phyloP scores from a whole-genome alignment of 2,888 invertebrate species.

The Netelia fuscicornis region DNA sequence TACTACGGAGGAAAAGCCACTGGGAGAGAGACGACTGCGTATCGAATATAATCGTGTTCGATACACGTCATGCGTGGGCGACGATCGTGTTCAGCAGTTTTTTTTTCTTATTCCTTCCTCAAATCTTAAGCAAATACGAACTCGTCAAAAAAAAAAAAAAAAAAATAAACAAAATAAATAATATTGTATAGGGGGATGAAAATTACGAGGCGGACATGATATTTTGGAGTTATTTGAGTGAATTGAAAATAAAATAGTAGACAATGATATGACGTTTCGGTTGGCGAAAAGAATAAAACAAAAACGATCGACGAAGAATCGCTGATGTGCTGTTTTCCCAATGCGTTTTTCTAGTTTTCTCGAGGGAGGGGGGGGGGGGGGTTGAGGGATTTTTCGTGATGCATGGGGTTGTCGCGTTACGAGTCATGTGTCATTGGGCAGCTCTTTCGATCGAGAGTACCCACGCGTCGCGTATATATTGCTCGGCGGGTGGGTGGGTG shows the following conservation, averaged over 20 bases:
- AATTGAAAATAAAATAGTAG: background rate
- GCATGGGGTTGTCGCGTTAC: conserved; percentile 75
- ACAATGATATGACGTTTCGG: conserved; percentile 30
- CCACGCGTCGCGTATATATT: conserved; percentile 66
- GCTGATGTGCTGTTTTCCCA: background rate
- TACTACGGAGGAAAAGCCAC: conserved; percentile 57
- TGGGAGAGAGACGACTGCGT: conserved; percentile 9
- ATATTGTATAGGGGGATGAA: too few species aligned
- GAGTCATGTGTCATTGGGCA: conserved; percentile 83
- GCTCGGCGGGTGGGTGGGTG: too few species aligned
- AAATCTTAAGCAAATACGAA: background rate
- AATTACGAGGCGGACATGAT: too few species aligned
- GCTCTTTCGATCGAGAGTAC: conserved; percentile 79
- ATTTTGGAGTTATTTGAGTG: too few species aligned
- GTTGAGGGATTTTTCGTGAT: conserved; percentile 31
- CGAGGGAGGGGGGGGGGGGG: background rate
- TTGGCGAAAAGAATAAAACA: background rate
- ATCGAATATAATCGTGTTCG: conserved; percentile 23
- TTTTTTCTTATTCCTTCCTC: background rate
- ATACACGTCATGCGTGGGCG: background rate
- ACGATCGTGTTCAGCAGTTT: too few species aligned
- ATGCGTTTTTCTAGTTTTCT: conserved; percentile 29
- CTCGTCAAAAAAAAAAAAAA: too few species aligned
- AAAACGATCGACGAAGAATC: conserved; percentile 42
- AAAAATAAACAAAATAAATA: too few species aligned